These are phyloP conservation scores for Neoseiulus cucumeris DNA, from an alignment of 1,140 invertebrate genomes.

Conservation along the genomic window DNA sequence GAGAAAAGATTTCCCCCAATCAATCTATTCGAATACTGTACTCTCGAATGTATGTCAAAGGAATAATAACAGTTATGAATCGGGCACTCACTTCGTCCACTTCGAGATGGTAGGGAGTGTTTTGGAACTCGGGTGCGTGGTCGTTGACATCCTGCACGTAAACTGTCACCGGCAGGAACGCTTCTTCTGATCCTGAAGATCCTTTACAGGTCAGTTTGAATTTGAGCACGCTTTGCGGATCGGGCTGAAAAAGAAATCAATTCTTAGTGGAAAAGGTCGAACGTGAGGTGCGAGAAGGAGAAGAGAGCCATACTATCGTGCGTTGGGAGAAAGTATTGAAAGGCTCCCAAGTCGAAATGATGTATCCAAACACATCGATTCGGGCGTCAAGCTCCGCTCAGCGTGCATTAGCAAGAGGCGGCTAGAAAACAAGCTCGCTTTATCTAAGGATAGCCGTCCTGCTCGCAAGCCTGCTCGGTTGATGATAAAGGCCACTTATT, in stretches of 20 bases:
- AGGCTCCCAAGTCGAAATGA: too few species aligned
- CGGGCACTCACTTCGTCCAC: constrained; percentile 48
- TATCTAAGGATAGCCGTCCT: neutral
- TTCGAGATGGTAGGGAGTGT: constrained; percentile 48
- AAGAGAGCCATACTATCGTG: too few species aligned
- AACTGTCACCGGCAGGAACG: constrained; percentile 57
- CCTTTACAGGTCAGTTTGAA: constrained; percentile 45
- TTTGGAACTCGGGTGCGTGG: constrained; percentile 37
- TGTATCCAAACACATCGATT: neutral
- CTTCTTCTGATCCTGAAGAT: constrained; percentile 29
- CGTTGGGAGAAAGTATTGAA: too few species aligned
- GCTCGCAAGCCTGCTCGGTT: neutral
- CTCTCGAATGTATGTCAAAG: too few species aligned
- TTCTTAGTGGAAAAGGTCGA: constrained; percentile 8
- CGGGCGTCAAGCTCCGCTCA: neutral
- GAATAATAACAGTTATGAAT: too few species aligned
- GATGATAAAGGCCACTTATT: neutral
- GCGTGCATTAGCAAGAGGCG: neutral
- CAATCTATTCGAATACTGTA: too few species aligned
- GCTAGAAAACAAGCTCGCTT: neutral
- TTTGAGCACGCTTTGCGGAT: constrained; percentile 56
- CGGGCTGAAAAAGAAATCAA: constrained; percentile 16
- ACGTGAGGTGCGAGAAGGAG: neutral
- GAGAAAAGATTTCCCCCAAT: too few species aligned
- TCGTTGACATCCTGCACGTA: constrained; percentile 68